phyloP scores from a whole-genome alignment of 1,140 invertebrate genomes.

The Lepidurus packardi region DNA sequence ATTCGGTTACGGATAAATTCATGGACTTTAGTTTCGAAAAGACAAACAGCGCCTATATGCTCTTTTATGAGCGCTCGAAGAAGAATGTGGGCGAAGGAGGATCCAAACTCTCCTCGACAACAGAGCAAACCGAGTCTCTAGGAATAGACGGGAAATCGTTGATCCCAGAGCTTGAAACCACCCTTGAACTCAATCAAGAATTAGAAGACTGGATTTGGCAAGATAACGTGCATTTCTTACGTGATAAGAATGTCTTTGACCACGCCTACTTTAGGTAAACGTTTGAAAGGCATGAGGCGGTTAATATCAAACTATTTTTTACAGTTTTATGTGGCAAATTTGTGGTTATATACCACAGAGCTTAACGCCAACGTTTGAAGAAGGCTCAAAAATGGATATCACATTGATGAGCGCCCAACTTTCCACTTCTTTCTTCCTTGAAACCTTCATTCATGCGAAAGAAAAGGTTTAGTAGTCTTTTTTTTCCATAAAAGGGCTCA shows the following conservation, averaged over 20 bases:
- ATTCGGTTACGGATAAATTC: slow-evolving; percentile 91
- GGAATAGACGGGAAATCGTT: neutral
- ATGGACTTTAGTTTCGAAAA: slow-evolving; percentile 97
- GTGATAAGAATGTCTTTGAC: slow-evolving; percentile 92
- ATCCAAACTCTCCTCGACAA: slow-evolving; percentile 25
- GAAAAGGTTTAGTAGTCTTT: slow-evolving; percentile 66
- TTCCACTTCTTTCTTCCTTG: slow-evolving; percentile 88
- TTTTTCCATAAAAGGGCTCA: neutral
- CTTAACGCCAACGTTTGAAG: slow-evolving; percentile 46
- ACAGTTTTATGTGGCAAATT: slow-evolving; percentile 91
- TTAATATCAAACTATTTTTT: slow-evolving; percentile 38
- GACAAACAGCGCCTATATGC: slow-evolving; percentile 95
- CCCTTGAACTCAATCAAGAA: slow-evolving; percentile 63
- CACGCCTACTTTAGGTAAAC: slow-evolving; percentile 87
- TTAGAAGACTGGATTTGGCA: slow-evolving; percentile 90
- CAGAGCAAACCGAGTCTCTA: neutral
- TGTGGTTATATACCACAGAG: slow-evolving; percentile 88
- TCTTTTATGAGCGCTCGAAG: slow-evolving; percentile 81
- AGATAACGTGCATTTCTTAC: slow-evolving; percentile 89
- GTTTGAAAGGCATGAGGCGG: neutral
- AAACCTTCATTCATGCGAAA: slow-evolving; percentile 93
- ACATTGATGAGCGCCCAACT: slow-evolving; percentile 79
- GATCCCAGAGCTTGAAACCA: slow-evolving; percentile 40
- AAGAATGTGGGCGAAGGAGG: slow-evolving; percentile 35
- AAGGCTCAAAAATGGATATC: slow-evolving; percentile 68